These are phyloP conservation scores for Heliothis virescens DNA, from an alignment of 1,140 invertebrate species.

Conservation along the genomic window DNA sequence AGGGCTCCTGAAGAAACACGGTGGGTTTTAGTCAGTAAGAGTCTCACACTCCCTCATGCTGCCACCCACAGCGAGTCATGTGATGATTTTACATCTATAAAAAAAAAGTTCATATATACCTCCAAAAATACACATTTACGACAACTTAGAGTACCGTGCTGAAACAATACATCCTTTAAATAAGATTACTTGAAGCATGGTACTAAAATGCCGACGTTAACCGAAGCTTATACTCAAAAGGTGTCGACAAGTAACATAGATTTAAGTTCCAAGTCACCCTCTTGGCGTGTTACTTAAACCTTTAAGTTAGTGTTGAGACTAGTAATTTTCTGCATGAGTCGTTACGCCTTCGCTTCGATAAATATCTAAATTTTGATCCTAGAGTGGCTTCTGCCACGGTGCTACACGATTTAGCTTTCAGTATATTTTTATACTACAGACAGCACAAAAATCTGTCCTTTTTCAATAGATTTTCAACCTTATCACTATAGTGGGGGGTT, in stretches of 20 bases:
- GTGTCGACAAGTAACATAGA: conserved; percentile 33
- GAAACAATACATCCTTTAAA: not conserved
- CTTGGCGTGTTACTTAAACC: conserved; percentile 43
- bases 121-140: not conserved
- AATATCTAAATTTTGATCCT: conserved; percentile 40
- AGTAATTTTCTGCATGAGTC: conserved; percentile 44
- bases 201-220: conserved; percentile 6
- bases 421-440: not conserved
- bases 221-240: conserved; percentile 4
- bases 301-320: conserved; percentile 21
- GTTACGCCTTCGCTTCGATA: conserved; percentile 32
- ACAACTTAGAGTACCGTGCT: not conserved
- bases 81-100: too few species aligned
- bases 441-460: too few species aligned
- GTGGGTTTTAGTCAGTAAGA: too few species aligned
- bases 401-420: not conserved
- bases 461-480: too few species aligned
- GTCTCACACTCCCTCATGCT: too few species aligned
- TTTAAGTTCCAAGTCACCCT: conserved; percentile 32
- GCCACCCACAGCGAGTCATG: too few species aligned
- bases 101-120: too few species aligned
- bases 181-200: conserved; percentile 18
- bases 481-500: too few species aligned
- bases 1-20: too few species aligned
- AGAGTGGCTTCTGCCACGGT: not conserved